Evolutionary conservation across 1,140 invertebrate genomes (phyloP).

Genomic region (Trichonephila clavipes): DNA sequence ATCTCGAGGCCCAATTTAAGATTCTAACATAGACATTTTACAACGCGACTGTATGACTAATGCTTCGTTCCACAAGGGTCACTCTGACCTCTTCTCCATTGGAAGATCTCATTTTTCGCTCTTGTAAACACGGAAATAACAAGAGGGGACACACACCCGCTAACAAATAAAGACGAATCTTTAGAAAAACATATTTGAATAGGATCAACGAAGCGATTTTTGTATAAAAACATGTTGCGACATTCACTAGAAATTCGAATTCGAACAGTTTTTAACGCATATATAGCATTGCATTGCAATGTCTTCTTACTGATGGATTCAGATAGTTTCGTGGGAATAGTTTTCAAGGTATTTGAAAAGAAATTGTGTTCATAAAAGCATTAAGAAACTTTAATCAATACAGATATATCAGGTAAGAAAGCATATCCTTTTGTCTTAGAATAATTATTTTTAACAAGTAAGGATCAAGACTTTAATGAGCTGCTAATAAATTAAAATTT

Average conservation of each 20-base stretch:
- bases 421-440: neutral
- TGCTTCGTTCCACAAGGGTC: constrained; percentile 22
- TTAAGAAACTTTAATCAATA: neutral
- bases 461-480: too few species aligned
- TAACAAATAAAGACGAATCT: neutral
- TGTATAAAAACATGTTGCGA: neutral
- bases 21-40: neutral
- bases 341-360: neutral
- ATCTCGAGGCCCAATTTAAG: neutral
- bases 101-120: constrained; percentile 47
- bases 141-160: neutral
- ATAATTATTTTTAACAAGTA: too few species aligned
- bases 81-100: constrained; percentile 22
- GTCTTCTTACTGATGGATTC: neutral
- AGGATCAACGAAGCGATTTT: neutral
- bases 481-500: too few species aligned
- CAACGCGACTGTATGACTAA: neutral
- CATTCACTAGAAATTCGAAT: neutral
- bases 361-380: neutral
- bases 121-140: constrained; percentile 32
- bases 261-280: neutral
- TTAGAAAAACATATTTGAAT: neutral
- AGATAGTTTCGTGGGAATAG: neutral
- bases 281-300: neutral
- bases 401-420: neutral